A percentile compares a stretch with the other conserved stretches of the same genome.
These are phyloP conservation scores for Oreochromis spilurus DNA, from an alignment of 2,113 vertebrate species.

Conservation along the genomic window DNA sequence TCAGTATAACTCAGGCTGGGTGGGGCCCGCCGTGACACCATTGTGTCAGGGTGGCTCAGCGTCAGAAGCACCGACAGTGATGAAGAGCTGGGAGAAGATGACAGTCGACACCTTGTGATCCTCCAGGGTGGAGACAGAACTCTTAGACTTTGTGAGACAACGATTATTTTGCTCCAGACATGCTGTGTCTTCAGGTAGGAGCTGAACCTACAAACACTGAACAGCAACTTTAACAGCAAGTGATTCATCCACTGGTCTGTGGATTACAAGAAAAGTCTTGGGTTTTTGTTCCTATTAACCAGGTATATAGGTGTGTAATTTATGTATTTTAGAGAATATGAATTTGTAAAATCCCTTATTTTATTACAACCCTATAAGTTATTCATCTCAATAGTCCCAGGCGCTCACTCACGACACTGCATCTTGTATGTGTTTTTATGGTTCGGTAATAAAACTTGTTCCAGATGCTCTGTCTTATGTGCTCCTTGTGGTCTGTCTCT, in stretches of 20 bases:
- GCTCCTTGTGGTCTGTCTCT: not conserved
- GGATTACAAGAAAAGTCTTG: not conserved
- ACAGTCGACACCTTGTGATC: not conserved
- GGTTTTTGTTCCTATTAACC: not conserved
- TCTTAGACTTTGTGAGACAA: not conserved
- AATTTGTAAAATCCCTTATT: not conserved
- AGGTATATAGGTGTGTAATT: not conserved
- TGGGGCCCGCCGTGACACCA: constrained; percentile 33
- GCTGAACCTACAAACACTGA: not conserved
- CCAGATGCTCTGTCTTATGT: not conserved
- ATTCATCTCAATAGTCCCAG: not conserved
- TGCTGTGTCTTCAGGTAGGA: not conserved
- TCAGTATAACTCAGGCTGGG: not conserved
- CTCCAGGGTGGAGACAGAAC: not conserved
- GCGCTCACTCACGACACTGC: not conserved
- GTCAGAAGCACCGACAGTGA: constrained; percentile 10
- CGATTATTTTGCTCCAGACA: not conserved
- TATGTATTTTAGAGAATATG: not conserved
- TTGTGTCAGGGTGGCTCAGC: constrained; percentile 51
- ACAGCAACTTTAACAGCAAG: not conserved
- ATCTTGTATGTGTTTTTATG: not conserved
- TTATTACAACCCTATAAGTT: not conserved
- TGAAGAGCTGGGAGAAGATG: not conserved
- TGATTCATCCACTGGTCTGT: not conserved
- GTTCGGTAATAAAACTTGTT: not conserved